Base-by-base conservation (phyloP, 2,113 vertebrate species). In the Blennius ocellaris region DNA sequence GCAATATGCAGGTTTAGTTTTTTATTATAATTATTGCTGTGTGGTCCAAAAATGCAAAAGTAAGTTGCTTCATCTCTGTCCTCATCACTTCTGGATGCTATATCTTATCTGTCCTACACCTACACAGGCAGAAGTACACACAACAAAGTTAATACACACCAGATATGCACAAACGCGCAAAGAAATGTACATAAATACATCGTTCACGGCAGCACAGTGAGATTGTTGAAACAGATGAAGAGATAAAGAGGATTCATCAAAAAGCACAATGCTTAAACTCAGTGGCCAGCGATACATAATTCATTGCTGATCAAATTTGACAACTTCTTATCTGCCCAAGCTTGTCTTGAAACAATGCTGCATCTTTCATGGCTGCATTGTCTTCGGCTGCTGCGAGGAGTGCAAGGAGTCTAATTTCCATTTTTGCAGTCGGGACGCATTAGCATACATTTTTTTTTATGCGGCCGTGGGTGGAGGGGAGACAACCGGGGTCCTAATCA, bases 361-460 rank as follows among this genome's bases (percentile, higher is more conserved):
- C 63, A 7, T 83, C 48, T 76, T 69, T 71, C 50, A 65, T n/a
- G 40, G 58, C 75, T 73, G 56, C 76, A 67, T 73, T 71, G 71
- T 81, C 75, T 72, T 57, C 4, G 43, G n/a, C 38, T 74, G 50
- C 57, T 59, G 55, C 38, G 6, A 70, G 45, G 12, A n/a, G 3
- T 11, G 51, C n/a, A 7, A 80, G 44, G 43, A 73, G 60, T 38
- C 78, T 70, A 21, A 87, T 85, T 91, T 89, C 72, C 82, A 82
- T 86, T 84, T 86, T 80, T 71, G 79, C 86, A 86, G 84, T 76
- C 59, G 63, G 69, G 69, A 69, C 11, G 61, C 76, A 91, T 90
- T 89, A 89, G 88, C 91, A 89, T 90, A 89, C 54, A 80, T 77
- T 71, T 30, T 30, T 63, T 68, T 80, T 65, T 51, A 59, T 47